A percentile compares a stretch with the other conserved stretches of the same genome.
Conservation (phyloP, 2,113 vertebrate genomes). For the Haemorhous mexicanus region DNA sequence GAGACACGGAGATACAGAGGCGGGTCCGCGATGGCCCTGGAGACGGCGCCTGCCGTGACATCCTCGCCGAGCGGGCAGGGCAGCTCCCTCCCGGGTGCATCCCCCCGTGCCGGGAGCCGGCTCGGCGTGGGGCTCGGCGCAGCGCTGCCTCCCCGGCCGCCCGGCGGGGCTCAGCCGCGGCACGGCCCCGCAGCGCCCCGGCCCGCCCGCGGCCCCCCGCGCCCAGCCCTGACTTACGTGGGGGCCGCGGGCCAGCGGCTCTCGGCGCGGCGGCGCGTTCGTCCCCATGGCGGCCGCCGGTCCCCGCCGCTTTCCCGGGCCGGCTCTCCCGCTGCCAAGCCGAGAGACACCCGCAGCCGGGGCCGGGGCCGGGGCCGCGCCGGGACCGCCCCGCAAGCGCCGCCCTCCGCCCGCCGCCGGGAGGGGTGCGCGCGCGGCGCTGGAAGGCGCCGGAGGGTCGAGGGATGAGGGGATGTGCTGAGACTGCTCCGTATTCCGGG, state of each 20-base stretch:
- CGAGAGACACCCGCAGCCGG: background rate
- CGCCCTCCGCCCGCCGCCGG: background rate
- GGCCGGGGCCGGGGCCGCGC: background rate
- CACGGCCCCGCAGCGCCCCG: background rate
- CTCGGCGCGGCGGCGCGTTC: too few species aligned
- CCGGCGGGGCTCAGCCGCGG: background rate
- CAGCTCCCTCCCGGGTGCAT: background rate
- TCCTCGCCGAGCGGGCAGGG: background rate
- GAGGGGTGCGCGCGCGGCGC: background rate
- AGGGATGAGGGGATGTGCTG: fast-evolving
- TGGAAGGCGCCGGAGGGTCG: background rate
- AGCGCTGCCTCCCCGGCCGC: background rate
- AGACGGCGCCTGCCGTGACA: background rate
- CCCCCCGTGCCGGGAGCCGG: background rate
- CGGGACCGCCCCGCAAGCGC: background rate
- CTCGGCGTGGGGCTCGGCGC: background rate
- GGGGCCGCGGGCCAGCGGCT: too few species aligned
- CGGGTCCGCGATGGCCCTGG: background rate
- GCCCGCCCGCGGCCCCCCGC: background rate
- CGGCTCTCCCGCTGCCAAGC: background rate
- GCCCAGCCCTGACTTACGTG: too few species aligned
- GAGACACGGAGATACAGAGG: background rate
- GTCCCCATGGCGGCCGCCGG: too few species aligned
- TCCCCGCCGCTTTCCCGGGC: background rate
- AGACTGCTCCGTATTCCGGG: fast-evolving